Base-by-base conservation (phyloP, 1,140 invertebrate genomes). In the Drepana arcuata region DNA sequence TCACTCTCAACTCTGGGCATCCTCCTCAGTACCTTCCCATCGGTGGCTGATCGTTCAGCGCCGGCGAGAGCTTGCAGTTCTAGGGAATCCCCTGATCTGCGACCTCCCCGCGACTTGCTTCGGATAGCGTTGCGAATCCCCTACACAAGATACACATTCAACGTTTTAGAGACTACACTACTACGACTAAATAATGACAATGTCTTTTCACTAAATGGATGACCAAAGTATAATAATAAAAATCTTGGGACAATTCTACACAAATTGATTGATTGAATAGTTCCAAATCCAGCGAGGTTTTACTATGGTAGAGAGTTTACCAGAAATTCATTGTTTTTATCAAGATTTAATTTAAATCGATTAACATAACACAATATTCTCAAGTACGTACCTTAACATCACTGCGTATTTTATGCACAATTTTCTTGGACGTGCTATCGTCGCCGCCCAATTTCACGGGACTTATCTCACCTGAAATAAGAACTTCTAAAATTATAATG, bases 391-490 rank as follows among this genome's bases (percentile, higher is more conserved):
- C 92, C 62, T 93, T 94, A 1, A 94, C 93, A 79, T 95, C 93
- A 61, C 89, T 91, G 38, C 90, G 88, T 13, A 95, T 79, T 65
- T 92, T 93, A 45, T 93, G 91, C 0, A 95, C 92, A 31, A 95
- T 91, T 47, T 90, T 77, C 56, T 92, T 91, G 30, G 90, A 85
- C 2, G 88, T 86, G 59, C 89, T 88, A 52, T 90, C 89, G 41
- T 89, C 89, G 1, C 87, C 88, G 26, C 86, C 85, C 41, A 86
- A 51, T 52, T 85, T 85, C 31, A 85, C 83, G n/a, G 85, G 82
- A 48, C 84, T 83, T 31, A 47, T 51, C 45, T 95, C 83, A 91
- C 93, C 91, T 94, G 90, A 11, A 95, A 66, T 11, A 30, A 32
- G n/a, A n/a, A n/a, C n/a, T n/a, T n/a, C n/a, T n/a, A n/a, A n/a